These are phyloP conservation scores for Hyles vespertilio DNA, from an alignment of 1,140 invertebrate species.

Conservation along the genomic window DNA sequence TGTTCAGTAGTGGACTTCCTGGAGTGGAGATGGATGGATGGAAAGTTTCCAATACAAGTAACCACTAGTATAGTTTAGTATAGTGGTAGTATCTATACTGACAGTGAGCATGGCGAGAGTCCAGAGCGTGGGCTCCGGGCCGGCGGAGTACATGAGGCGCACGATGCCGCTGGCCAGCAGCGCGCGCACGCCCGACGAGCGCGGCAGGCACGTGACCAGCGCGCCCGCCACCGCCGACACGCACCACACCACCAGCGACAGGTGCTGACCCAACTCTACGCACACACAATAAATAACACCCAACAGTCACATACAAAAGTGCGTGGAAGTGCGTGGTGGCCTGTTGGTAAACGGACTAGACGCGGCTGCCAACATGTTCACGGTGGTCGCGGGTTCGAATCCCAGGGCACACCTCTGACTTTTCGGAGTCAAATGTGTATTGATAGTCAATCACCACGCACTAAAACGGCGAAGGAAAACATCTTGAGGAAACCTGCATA, in stretches of 20 bases:
- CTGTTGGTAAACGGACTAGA: no score
- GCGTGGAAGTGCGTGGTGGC: no score
- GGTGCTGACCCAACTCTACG: conserved; percentile 86
- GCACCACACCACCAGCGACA: conserved; percentile 92
- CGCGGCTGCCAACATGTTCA: no score
- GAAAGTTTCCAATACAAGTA: no score
- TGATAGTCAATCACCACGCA: no score
- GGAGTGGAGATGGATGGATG: no score
- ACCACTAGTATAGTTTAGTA: background rate
- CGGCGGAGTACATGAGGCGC: conserved; percentile 91
- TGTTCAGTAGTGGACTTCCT: no score
- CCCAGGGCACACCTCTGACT: no score
- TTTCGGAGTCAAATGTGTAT: no score
- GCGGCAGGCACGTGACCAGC: conserved; percentile 87
- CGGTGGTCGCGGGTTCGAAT: no score
- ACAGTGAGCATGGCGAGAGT: conserved; percentile 91
- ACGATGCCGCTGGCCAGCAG: conserved; percentile 89
- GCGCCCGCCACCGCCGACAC: conserved; percentile 86
- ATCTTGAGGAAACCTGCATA: no score
- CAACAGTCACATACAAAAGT: background rate
- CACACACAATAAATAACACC: background rate
- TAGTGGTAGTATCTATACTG: conserved; percentile 26
- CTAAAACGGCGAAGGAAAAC: no score
- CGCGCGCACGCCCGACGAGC: conserved; percentile 86
- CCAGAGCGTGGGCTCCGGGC: conserved; percentile 92